phyloP scores from a whole-genome alignment of 1,140 invertebrate species.

The Neodiprion virginianus region DNA sequence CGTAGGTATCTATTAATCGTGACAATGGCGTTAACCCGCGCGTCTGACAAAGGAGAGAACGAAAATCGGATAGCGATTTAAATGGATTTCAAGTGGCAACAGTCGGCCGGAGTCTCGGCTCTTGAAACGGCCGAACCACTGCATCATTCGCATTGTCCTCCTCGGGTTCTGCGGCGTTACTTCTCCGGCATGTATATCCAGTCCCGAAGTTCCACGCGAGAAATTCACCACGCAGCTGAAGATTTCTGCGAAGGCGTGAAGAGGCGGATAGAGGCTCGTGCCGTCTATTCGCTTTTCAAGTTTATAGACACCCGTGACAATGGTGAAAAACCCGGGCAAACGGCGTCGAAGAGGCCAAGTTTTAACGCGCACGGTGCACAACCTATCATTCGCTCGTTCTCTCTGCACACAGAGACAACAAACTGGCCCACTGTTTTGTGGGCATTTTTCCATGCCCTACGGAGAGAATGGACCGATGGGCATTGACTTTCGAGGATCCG shows the following conservation, averaged over 20 bases:
- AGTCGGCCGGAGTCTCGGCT: neutral
- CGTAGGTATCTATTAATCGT: neutral
- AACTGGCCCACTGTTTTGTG: neutral
- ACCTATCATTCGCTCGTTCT: slow-evolving; percentile 18
- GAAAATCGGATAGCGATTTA: slow-evolving; percentile 52
- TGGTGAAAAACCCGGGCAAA: neutral
- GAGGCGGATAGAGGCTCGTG: slow-evolving; percentile 47
- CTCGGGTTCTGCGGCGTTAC: too few relatives aligned
- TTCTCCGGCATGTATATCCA: too few relatives aligned
- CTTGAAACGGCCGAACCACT: neutral
- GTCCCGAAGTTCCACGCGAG: neutral
- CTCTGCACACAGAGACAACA: neutral
- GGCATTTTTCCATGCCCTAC: neutral
- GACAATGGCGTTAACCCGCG: neutral
- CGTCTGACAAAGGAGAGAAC: neutral
- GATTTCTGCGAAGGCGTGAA: slow-evolving; percentile 49
- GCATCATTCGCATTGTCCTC: neutral
- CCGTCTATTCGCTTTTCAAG: slow-evolving; percentile 22
- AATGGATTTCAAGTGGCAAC: slow-evolving; percentile 49
- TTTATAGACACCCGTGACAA: neutral
- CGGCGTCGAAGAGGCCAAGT: neutral
- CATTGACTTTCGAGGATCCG: slow-evolving; percentile 2
- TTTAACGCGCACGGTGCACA: neutral
- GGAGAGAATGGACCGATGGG: slow-evolving; percentile 19
- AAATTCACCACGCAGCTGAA: slow-evolving; percentile 2